A percentile compares a stretch with the other conserved stretches of the same genome.
These are phyloP conservation scores for Hoplostethus atlanticus DNA, from an alignment of 2,797 vertebrate species.

Conservation along the genomic window DNA sequence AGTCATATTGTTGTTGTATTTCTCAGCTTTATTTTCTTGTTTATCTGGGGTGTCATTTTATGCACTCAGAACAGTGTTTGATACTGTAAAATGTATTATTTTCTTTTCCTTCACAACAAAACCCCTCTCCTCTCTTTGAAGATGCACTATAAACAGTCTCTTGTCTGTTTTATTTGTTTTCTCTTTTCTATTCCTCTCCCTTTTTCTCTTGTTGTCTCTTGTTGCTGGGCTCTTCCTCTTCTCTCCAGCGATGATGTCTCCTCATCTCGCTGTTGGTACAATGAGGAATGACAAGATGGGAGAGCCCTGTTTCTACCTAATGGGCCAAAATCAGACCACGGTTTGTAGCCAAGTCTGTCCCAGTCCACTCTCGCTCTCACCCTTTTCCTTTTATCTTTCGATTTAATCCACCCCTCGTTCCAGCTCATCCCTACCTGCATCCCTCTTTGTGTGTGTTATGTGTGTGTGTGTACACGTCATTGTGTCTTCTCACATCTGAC, in stretches of 20 bases:
- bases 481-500: constrained; percentile 88
- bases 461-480: constrained; percentile 83
- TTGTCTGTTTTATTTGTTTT: constrained; percentile 83
- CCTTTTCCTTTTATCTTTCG: constrained; percentile 38
- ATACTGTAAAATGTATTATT: constrained; percentile 36
- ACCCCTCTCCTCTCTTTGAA: constrained; percentile 48
- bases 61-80: constrained; percentile 19
- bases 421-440: constrained; percentile 68
- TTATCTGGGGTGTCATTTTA: constrained; percentile 29
- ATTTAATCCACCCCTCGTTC: constrained; percentile 43
- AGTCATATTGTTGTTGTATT: constrained; percentile 30
- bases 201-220: constrained; percentile 83
- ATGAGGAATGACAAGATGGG: constrained; percentile 99
- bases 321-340: constrained; percentile 99
- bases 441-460: constrained; percentile 58
- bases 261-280: constrained; percentile 99
- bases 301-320: constrained; percentile 99
- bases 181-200: constrained; percentile 65
- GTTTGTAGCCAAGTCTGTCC: constrained; percentile 96
- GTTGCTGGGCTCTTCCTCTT: constrained; percentile 93
- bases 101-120: constrained; percentile 46
- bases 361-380: constrained; percentile 56
- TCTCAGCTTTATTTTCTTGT: constrained; percentile 23
- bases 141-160: constrained; percentile 79
- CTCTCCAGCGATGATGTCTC: constrained; percentile 99